A percentile compares a stretch with the other conserved stretches of the same genome.
phyloP scores from a whole-genome alignment of 2,888 invertebrate species.

The Coleophora flavipennella region DNA sequence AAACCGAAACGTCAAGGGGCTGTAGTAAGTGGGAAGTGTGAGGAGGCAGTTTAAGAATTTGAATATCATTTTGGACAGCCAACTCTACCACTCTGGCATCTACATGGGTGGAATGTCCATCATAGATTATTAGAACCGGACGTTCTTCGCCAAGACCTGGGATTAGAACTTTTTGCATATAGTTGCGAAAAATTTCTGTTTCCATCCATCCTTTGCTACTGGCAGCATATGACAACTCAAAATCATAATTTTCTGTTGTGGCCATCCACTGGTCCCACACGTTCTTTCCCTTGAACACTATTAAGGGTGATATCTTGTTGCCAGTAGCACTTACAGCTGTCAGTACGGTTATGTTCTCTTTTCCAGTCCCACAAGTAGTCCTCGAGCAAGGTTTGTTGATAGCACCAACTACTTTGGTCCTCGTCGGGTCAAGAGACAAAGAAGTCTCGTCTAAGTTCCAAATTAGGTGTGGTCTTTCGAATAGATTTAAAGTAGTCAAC shows the following conservation, averaged over 20 bases:
- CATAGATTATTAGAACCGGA: conserved; percentile 25
- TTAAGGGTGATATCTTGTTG: conserved; percentile 14
- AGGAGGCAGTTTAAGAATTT: conserved; percentile 26
- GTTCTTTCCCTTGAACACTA: conserved; percentile 18
- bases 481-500: conserved; percentile 4
- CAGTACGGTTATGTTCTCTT: conserved; percentile 16
- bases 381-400: conserved; percentile 9
- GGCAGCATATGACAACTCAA: conserved; percentile 26
- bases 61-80: conserved; percentile 12
- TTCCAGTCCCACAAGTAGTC: conserved; percentile 10
- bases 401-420: conserved; percentile 10
- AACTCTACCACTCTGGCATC: conserved; percentile 7
- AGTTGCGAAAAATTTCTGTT: conserved; percentile 26
- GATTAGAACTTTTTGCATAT: conserved; percentile 24
- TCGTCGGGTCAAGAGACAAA: conserved; percentile 8
- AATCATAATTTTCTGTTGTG: conserved; percentile 14
- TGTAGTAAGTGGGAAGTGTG: conserved; percentile 25
- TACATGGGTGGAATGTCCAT: conserved; percentile 27
- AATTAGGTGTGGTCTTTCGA: conserved; percentile 3
- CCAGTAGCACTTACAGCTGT: conserved; percentile 14
- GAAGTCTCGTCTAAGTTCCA: conserved; percentile 13
- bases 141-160: conserved; percentile 21
- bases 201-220: conserved; percentile 31
- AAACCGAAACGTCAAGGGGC: conserved; percentile 24
- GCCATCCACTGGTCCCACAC: conserved; percentile 23